A percentile compares a stretch with the other conserved stretches of the same genome.
Conservation (phyloP, 2,113 vertebrate species). For the Nothobranchius kuhntae region DNA sequence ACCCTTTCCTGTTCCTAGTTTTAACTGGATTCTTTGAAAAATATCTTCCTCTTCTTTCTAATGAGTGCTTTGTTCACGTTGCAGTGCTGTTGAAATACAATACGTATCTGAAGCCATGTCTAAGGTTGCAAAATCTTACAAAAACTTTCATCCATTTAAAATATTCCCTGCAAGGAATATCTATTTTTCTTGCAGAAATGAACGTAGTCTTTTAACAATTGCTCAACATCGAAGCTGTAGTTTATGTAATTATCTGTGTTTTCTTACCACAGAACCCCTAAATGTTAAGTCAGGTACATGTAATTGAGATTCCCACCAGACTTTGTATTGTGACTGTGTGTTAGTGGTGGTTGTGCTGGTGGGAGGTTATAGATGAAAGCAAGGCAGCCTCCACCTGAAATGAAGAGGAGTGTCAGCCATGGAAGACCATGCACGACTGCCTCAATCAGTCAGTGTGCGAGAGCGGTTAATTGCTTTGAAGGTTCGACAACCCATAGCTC, state of each 20-base stretch:
- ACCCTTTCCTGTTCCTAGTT: no score
- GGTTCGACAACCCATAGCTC: conserved; percentile 49
- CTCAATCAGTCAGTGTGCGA: conserved; percentile 67
- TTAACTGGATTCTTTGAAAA: no score
- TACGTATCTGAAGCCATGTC: no score
- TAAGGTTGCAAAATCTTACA: no score
- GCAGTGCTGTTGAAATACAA: no score
- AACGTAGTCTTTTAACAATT: no score
- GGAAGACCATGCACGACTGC: conserved; percentile 58
- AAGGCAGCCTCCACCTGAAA: conserved; percentile 21
- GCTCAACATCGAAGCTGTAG: not conserved
- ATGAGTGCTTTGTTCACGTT: no score
- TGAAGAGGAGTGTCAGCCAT: conserved; percentile 40
- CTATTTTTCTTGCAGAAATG: no score
- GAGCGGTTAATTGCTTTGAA: conserved; percentile 76
- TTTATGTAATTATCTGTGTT: not conserved
- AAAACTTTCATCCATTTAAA: no score
- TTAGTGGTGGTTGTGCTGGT: not conserved
- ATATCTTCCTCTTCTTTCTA: no score
- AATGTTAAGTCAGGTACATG: no score
- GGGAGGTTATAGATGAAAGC: conserved; percentile 28
- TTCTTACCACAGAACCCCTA: not conserved
- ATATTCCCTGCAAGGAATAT: no score
- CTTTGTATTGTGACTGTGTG: not conserved
- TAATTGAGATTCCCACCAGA: not conserved